Percentiles rank a stretch among this genome's conserved stretches.
Conservation (phyloP, 2,113 vertebrate genomes). For the Gambusia holbrooki region DNA sequence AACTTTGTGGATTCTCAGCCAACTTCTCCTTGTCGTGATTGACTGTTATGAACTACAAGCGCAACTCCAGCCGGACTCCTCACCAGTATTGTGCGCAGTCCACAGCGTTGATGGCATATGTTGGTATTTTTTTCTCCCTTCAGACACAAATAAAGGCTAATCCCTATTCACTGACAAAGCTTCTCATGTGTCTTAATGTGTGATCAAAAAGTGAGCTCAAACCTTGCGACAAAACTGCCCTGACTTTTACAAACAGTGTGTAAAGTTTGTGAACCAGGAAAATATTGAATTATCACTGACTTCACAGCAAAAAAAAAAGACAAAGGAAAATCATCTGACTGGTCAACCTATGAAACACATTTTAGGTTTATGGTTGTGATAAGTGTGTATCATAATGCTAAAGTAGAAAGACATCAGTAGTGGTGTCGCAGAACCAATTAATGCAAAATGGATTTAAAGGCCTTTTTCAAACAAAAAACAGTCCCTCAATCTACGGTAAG, state of each 20-base stretch:
- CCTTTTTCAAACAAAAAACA: too few relatives aligned
- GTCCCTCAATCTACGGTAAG: too few relatives aligned
- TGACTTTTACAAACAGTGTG: background rate
- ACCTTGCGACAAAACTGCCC: background rate
- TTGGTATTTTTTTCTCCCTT: slow-evolving; percentile 50
- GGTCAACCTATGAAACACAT: too few relatives aligned
- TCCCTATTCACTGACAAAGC: slow-evolving; percentile 69
- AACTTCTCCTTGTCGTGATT: slow-evolving; percentile 73
- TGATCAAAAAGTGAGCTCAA: background rate
- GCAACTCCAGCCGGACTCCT: slow-evolving; percentile 52
- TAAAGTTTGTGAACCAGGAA: background rate
- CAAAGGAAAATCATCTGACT: too few relatives aligned
- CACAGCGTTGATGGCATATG: slow-evolving; percentile 71
- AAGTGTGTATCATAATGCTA: too few relatives aligned
- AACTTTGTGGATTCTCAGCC: slow-evolving; percentile 72
- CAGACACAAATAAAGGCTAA: slow-evolving; percentile 80
- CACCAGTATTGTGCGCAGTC: slow-evolving; percentile 75
- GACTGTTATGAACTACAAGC: slow-evolving; percentile 77
- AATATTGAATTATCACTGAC: background rate
- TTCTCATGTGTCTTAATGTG: slow-evolving; percentile 48
- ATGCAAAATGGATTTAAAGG: too few relatives aligned
- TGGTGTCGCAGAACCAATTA: too few relatives aligned
- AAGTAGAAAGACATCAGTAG: too few relatives aligned
- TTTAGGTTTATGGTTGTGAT: too few relatives aligned
- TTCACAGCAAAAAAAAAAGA: background rate